A percentile compares a stretch with the other conserved stretches of the same genome.
phyloP scores from a whole-genome alignment of 2,113 vertebrate genomes.

The Physeter macrocephalus region DNA sequence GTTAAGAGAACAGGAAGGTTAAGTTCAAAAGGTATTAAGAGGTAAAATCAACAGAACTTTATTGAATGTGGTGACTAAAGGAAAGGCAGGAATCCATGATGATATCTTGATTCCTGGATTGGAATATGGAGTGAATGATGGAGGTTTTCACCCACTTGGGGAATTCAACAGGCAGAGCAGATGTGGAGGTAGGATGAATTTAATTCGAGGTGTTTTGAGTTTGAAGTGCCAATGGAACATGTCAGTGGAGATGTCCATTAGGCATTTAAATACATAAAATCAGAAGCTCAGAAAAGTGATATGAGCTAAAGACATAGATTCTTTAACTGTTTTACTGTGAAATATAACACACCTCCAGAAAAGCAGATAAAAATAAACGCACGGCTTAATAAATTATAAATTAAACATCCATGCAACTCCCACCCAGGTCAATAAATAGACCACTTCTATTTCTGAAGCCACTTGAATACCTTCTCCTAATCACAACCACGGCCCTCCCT shows the following conservation, averaged over 20 bases:
- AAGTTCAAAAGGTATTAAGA: not conserved
- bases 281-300: not conserved
- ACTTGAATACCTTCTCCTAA: not conserved
- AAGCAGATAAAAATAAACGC: not conserved
- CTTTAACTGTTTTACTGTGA: not conserved
- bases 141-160: not conserved
- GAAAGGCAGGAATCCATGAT: not conserved
- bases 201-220: not conserved
- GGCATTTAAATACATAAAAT: not conserved
- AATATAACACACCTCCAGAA: not conserved
- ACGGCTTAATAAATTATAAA: not conserved
- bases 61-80: not conserved
- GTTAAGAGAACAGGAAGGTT: not conserved
- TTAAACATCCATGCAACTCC: not conserved
- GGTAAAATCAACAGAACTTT: not conserved
- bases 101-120: not conserved
- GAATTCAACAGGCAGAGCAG: not conserved
- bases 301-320: not conserved
- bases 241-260: not conserved
- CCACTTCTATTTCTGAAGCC: not conserved
- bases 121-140: not conserved
- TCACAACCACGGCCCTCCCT: not conserved
- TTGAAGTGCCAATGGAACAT: rapidly evolving
- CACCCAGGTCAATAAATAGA: not conserved
- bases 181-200: not conserved